Percentiles rank a stretch among this genome's conserved stretches.
Evolutionary conservation across 2,113 vertebrate species (phyloP).

Genomic region (Nothocercus julius): DNA sequence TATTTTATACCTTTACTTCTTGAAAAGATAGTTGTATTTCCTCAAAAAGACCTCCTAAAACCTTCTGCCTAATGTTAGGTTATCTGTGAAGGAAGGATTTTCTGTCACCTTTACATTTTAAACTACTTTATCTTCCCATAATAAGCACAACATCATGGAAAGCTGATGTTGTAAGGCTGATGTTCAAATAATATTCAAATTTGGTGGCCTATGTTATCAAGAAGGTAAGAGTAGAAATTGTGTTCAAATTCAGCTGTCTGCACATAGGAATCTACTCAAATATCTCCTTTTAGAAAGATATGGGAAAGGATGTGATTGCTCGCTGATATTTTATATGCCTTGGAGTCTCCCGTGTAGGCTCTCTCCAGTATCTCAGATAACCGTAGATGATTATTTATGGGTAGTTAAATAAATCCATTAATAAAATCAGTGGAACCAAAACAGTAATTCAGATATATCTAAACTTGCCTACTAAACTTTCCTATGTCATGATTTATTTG

Average conservation of each 20-base stretch:
- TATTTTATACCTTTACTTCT: not conserved
- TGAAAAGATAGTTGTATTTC: not conserved
- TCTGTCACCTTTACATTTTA: not conserved
- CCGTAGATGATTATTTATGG: not conserved
- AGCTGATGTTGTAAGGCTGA: not conserved
- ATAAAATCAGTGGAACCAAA: not conserved
- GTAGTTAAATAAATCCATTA: not conserved
- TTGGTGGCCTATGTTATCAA: not conserved
- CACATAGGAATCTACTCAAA: not conserved
- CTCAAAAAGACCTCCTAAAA: not conserved
- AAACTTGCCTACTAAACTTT: not conserved
- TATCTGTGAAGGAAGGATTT: not conserved
- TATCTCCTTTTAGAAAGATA: not conserved
- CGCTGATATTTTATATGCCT: not conserved
- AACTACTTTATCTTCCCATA: not conserved
- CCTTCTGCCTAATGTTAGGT: not conserved
- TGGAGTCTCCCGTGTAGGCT: rapidly evolving
- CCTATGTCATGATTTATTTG: not conserved
- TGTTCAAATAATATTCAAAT: not conserved
- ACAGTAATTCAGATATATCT: not conserved
- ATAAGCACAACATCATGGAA: not conserved
- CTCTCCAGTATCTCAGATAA: not conserved
- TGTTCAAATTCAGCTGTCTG: not conserved
- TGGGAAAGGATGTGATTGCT: not conserved
- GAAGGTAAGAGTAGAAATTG: not conserved